Base-by-base conservation (phyloP, 2,113 vertebrate species). In the Menura novaehollandiae region DNA sequence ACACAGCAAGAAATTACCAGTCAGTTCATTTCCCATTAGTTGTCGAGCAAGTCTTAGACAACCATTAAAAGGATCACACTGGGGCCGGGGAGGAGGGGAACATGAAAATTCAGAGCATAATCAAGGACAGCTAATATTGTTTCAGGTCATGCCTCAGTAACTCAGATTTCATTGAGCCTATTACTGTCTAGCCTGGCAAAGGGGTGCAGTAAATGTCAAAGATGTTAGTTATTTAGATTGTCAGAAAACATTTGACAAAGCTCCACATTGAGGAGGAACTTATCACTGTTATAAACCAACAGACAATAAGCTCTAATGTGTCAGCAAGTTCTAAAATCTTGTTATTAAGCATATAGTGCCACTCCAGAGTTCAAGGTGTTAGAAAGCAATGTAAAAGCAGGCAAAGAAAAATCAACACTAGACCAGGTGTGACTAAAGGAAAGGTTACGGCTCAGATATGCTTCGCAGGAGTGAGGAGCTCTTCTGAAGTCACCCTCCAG, bases 11-110 rank as follows among this genome's bases (percentile, higher is more conserved):
- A 96, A 96, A 96, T 96, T 93, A 95, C 69, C 60, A 93, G 91
- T 92, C 91, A 89, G 87, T 96, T 94, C 87, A 80, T 95, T 94
- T 97, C 89, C 95, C 95, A 97, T 96, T 96, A 96, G 95, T 51
- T 96, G 94, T 96, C 24, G 13, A 96, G 96, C 83, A 92, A 94
- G 86, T 79, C 92, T 89, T 85, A 89, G 91, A 96, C 95, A 95
- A 96, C 92, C 91, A 84, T 93, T 96, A 95, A 95, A 81, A 91
- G 91, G 93, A 92, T 96, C 93, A 94, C 94, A 94, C 84, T 2
- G 69, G 89, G 92, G 83, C 88, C 11, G 37, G 41, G 63, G 68
- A 92, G 90, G 85, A 94, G 73, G 72, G 80, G 66, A 96, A 85
- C 95, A 86, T 39, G 86, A 82, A 97, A 97, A 96, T 94, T 81